phyloP scores from a whole-genome alignment of 1,140 invertebrate genomes.

The Cecropterus lyciades region DNA sequence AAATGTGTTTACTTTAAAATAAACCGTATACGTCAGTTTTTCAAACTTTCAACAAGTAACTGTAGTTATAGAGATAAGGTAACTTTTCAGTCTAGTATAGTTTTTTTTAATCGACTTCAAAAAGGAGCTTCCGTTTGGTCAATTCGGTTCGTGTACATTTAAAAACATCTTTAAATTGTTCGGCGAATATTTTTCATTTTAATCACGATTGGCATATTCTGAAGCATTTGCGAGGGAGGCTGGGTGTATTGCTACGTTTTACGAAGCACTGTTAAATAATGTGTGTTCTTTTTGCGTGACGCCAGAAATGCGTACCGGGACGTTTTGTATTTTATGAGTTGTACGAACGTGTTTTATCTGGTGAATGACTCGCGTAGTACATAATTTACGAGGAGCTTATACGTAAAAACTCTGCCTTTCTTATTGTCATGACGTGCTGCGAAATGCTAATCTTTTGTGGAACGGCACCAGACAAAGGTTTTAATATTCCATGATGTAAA shows the following conservation, averaged over 20 bases:
- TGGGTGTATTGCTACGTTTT: conserved; percentile 48
- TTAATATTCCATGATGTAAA: not conserved
- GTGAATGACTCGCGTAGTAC: conserved; percentile 45
- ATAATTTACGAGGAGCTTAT: conserved; percentile 43
- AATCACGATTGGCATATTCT: conserved; percentile 33
- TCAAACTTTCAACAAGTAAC: too few relatives aligned
- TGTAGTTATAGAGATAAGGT: too few relatives aligned
- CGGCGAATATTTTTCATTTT: conserved; percentile 1
- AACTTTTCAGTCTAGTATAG: too few relatives aligned
- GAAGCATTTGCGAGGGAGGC: conserved; percentile 49
- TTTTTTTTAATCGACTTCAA: too few relatives aligned
- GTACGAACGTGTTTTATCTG: conserved; percentile 61
- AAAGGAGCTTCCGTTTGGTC: too few relatives aligned
- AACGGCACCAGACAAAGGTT: conserved; percentile 3
- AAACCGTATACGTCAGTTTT: too few relatives aligned
- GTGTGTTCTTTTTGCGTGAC: conserved; percentile 57
- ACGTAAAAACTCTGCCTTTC: conserved; percentile 26
- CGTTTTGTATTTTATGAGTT: conserved; percentile 65
- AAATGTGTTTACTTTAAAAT: too few relatives aligned
- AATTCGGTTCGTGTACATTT: too few relatives aligned
- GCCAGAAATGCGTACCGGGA: conserved; percentile 47
- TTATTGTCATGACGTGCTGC: conserved; percentile 23
- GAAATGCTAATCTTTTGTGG: conserved; percentile 13
- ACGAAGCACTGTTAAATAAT: conserved; percentile 66
- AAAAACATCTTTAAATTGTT: too few relatives aligned